Evolutionary conservation across 2,888 invertebrate genomes (phyloP), one percentile per base, ranked within the genome.

Genomic region (Dendrolimus pini): DNA sequence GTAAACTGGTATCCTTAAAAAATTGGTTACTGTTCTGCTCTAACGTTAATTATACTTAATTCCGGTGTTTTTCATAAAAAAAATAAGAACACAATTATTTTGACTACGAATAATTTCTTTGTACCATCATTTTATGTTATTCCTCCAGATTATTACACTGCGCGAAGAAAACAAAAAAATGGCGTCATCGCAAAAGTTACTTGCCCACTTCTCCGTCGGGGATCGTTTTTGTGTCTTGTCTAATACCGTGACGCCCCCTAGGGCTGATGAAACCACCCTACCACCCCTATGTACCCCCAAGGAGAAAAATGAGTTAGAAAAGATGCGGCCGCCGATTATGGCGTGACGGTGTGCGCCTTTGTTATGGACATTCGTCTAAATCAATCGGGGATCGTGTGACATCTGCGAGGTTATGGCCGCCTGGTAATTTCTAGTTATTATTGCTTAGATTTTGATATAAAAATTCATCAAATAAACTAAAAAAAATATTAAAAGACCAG

Each of bases 251-350:
- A 83, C 86, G 85, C 84, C 85, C 86, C 86, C 78, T 71, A 73
- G 70, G 78, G 75, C 79, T 85, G 87, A 86, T 83, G 86, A 85
- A 79, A 75, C 82, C 75, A 65, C 64, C 62, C 70, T 62, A 66
- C 64, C 71, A 63, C 66, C 66, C 74, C 72, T 69, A 62, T 64
- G 63, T 73, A 75, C 85, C 47, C 82, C 80, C 81, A 70, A 81
- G 83, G 86, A 91, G 91, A 90, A 91, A 91, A 91, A 91, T 91
- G 91, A 90, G 90, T 89, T 89, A 90, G 89, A 87, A 89, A 89
- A 91, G 90, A 91, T 90, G 90, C 85, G 88, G 82, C 81, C 78
- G 75, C 78, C 88, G 89, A 89, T 89, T 88, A 88, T 88, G 80
- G 84, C 83, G 82, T 83, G 83, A 81, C 83, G 81, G 77, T 74